These are phyloP conservation scores for Spodoptera litura DNA, from an alignment of 1,140 invertebrate species.

Conservation along the genomic window DNA sequence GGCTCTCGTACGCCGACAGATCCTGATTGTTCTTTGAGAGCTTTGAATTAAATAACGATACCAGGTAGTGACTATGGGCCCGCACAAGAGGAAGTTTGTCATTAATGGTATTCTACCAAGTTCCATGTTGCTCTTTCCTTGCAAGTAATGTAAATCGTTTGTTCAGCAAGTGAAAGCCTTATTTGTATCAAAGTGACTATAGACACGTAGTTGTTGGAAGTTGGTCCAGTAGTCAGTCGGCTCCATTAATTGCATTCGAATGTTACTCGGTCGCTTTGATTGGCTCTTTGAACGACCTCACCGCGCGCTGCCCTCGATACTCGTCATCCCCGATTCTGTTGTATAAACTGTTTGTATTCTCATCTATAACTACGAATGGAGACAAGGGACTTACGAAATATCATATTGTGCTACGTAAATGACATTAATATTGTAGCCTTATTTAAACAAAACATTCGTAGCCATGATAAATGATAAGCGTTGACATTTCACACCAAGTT, in stretches of 20 bases:
- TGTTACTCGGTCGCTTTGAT: constrained; percentile 7
- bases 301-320: neutral
- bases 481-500: neutral
- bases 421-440: too few relatives aligned
- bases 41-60: too few relatives aligned
- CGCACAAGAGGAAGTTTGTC: too few relatives aligned
- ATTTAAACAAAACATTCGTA: too few relatives aligned
- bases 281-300: neutral
- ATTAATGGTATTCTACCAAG: too few relatives aligned
- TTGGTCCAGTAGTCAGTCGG: neutral
- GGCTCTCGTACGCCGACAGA: neutral
- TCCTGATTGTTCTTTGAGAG: neutral
- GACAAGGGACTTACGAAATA: neutral
- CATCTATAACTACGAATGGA: neutral
- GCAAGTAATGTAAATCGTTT: too few relatives aligned
- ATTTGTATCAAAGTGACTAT: too few relatives aligned
- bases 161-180: too few relatives aligned
- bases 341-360: neutral
- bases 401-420: too few relatives aligned
- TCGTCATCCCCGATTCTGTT: neutral
- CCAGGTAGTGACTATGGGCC: too few relatives aligned
- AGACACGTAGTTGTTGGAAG: too few relatives aligned
- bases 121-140: neutral
- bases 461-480: neutral
- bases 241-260: constrained; percentile 25